Evolutionary conservation across 1,140 invertebrate genomes (phyloP), one percentile per base, ranked within the genome.

Genomic region (Rhagoletis pomonella): DNA sequence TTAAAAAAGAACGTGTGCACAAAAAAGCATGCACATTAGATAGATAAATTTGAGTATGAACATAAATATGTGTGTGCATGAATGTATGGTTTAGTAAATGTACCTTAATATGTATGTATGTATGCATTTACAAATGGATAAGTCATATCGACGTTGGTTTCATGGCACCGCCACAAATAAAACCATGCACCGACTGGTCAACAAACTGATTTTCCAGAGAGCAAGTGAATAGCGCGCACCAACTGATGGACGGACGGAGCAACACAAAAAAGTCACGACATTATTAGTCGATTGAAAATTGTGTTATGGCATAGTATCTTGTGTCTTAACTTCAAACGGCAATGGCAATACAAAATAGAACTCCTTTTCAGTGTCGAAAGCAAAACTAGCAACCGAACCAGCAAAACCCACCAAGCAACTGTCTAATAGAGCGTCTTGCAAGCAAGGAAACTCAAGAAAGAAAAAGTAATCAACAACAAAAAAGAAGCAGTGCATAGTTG

Each of bases 381-480:
- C 44, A n/a, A 55, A 58, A 55, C 73, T 81, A 81, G 47, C 44
- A 81, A 58, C 73, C n/a, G 47, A 19, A 5, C 12, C 10, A 81
- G 50, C 1, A 2, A 29, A 29, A 29, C 29, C 29, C 29, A 29
- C 29, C 29, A 29, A 29, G n/a, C 17, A 44, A 47, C 69, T 10
- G 47, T n/a, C 64, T 55, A 77, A 50, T 7, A 19, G 69, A 77
- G 1, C 1, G 14, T 77, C 69, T 47, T 4, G 69, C 73, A 6
- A 55, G 73, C 73, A 81, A 55, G 39, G 47, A 50, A 29, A 50
- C n/a, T 39, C 19, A 42, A 55, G 19, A 55, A 55, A 55, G 73
- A 50, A 81, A 81, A 81, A 29, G 17, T 55, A 81, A 81, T 81
- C 47, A 81, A 81, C 47, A 81, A 58, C n/a, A 81, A 58, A 55